Base-by-base conservation (phyloP, 2,113 vertebrate species). In the Riparia riparia region DNA sequence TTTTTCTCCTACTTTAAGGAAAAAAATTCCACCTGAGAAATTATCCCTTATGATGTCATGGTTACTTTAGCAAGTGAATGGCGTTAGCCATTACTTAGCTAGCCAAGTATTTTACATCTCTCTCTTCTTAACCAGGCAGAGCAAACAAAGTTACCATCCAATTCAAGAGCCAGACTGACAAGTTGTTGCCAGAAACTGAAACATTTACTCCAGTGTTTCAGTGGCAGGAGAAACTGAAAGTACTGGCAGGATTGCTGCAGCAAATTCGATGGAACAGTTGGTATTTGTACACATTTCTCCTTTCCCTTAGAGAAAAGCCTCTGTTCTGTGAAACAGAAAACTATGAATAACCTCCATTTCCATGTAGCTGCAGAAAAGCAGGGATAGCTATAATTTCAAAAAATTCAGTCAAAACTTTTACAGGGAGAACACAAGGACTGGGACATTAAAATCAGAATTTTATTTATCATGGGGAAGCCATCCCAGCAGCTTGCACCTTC, bases 21-120 rank as follows among this genome's bases (percentile, higher is more conserved):
- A 79, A 65, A 26, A 45, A 68, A 79, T 50, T 85, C 64, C 78
- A 86, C 83, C 77, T 90, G 82, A 93, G 79, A 96, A 93, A 85
- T 90, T 63, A 83, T 80, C 60, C 74, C 44, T 58, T 73, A 49
- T 17, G 21, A 70, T 32, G 8, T 26, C 39, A 49, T 7, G 24
- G 44, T 85, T 74, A 45, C 22, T 68, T 85, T 26, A 89, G 8
- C 4, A 3, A 80, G 29, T 68, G 50, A 82, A 85, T 41, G 14
- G 10, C 47, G 66, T 51, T 28, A 81, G 65, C 14, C 37, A 37
- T 37, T 37, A 37, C 37, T 37, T 37, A 37, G 37, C 37, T 37
- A 37, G 37, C 37, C 37, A 37, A 74, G 28, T 44, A 90, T 65
- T 88, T 89, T 57, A 44, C 10, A 19, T 41, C 29, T 85, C 51